Conservation (phyloP, 2,888 invertebrate species). For the Drosophila acutilabella region DNA sequence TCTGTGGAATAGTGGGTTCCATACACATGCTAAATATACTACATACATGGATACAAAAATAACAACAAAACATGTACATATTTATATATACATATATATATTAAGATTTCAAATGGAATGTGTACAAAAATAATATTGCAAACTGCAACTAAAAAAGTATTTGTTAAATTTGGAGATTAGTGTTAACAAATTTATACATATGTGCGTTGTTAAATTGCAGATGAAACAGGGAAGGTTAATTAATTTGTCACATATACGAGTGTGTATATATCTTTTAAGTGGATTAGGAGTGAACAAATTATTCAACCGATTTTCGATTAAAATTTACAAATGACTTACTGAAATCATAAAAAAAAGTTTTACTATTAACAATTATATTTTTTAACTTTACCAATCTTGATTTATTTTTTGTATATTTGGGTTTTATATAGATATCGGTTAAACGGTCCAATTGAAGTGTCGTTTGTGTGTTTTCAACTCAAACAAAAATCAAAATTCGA, state of each 20-base stretch:
- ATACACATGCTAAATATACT: slow-evolving; percentile 26
- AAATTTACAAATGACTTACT: slow-evolving; percentile 4
- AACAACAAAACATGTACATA: slow-evolving; percentile 11
- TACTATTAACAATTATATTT: slow-evolving; percentile 23
- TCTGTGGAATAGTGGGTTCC: slow-evolving; percentile 37
- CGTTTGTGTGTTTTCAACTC: slow-evolving; percentile 40
- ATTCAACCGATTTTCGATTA: slow-evolving; percentile 11
- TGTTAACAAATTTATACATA: slow-evolving; percentile 1
- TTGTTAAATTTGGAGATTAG: slow-evolving; percentile 22
- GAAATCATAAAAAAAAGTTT: slow-evolving; percentile 15
- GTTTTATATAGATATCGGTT: slow-evolving; percentile 18
- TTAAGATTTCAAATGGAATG: slow-evolving; percentile 10
- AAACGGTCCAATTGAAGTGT: slow-evolving; percentile 55
- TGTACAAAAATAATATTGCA: slow-evolving; percentile 33
- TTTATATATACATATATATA: slow-evolving; percentile 2
- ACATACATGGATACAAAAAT: slow-evolving; percentile 18
- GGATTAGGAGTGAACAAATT: slow-evolving; percentile 17
- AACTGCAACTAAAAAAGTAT: slow-evolving; percentile 20
- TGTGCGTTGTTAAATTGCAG: slow-evolving; percentile 22
- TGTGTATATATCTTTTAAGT: neutral
- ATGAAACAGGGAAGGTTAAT: slow-evolving; percentile 1
- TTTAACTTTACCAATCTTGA: slow-evolving; percentile 71
- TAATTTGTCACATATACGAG: slow-evolving; percentile 10
- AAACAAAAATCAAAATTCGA: slow-evolving; percentile 53
- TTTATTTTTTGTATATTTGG: slow-evolving; percentile 43